Base-by-base conservation (phyloP, 2,888 invertebrate species). In the Plutella xylostella region DNA sequence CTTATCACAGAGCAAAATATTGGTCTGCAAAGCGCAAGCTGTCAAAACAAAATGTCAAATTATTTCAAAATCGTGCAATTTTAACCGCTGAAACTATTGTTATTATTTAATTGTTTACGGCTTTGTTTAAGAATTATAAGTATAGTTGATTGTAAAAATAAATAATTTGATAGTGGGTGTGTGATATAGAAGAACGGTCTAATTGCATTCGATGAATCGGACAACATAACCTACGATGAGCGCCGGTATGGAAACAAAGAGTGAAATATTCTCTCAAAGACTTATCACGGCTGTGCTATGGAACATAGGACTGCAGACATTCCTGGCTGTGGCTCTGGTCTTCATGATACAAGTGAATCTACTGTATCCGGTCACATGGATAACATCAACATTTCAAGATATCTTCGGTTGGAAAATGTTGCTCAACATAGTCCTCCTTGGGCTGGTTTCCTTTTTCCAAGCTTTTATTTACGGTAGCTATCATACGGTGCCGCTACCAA, bases 391-490 rank as follows among this genome's bases (percentile, higher is more conserved):
- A 1, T 68, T 90, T 50, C 57, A 77, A 14, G 82, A 89, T 12
- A 73, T 91, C 47, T 76, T 86, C 43, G 86, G 88, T 4, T 77
- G 87, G 59, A 86, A 87, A 61, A 91, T 90, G 68, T 88, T 89
- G 75, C 63, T 89, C 1, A 90, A 88, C 54, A 85, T 90, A 38
- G 68, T 89, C 20, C 86, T 91, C 1, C 84, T 92, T 15, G 77
- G 86, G 11, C 63, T 82, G 20, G 85, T 90, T 1, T 88, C 91
- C 9, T 87, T 90, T 48, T 80, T 90, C 5, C 91, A 92, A 72
- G 90, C 92, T n/a, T 77, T 91, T 33, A 82, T 90, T 28, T 88
- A 90, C 58, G 90, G 90, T 38, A 90, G 89, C 60, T 89, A 88
- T 52, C 90, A 91, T 55, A 80, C 91, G 19, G 74, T 85, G 17